Percentiles rank a stretch among this genome's conserved stretches.
These are phyloP conservation scores for Lamproptera curius DNA, from an alignment of 2,888 invertebrate genomes.

Conservation along the genomic window DNA sequence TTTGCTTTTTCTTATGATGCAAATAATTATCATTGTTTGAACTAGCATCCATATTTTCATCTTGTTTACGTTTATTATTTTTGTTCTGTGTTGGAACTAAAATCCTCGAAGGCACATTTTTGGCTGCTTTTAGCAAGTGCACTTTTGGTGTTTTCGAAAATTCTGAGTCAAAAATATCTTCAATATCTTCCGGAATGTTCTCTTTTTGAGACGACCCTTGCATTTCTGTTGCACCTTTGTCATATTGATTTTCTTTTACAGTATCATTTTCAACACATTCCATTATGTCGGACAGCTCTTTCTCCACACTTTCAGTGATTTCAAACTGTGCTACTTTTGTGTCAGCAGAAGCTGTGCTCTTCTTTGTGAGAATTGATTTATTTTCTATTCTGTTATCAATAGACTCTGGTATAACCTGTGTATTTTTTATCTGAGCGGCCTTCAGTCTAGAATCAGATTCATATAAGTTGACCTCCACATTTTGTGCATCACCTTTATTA, in stretches of 20 bases:
- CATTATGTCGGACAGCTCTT: slow-evolving; percentile 54
- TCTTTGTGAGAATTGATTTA: slow-evolving; percentile 46
- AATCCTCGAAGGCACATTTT: slow-evolving; percentile 51
- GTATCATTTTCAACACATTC: slow-evolving; percentile 33
- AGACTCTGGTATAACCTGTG: not conserved
- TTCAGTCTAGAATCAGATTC: slow-evolving; percentile 10
- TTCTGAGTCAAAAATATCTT: slow-evolving; percentile 59
- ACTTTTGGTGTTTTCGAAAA: slow-evolving; percentile 49
- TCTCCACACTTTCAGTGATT: slow-evolving; percentile 65
- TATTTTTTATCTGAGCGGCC: slow-evolving; percentile 1
- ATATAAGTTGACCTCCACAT: slow-evolving; percentile 22
- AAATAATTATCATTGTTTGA: slow-evolving; percentile 32
- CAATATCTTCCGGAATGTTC: slow-evolving; percentile 31
- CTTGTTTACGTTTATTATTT: slow-evolving; percentile 32
- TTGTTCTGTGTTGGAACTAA: slow-evolving; percentile 41
- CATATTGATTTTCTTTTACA: not conserved
- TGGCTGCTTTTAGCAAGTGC: slow-evolving; percentile 38
- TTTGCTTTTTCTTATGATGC: slow-evolving; percentile 44
- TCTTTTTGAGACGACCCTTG: slow-evolving; percentile 12
- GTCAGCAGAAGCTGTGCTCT: slow-evolving; percentile 63
- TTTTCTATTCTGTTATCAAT: not conserved
- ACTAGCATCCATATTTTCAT: slow-evolving; percentile 48
- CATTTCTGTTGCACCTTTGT: slow-evolving; percentile 6
- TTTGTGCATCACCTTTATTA: slow-evolving; percentile 26
- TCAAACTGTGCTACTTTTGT: slow-evolving; percentile 54